Conservation (phyloP, 2,113 vertebrate species). For the Alosa alosa region DNA sequence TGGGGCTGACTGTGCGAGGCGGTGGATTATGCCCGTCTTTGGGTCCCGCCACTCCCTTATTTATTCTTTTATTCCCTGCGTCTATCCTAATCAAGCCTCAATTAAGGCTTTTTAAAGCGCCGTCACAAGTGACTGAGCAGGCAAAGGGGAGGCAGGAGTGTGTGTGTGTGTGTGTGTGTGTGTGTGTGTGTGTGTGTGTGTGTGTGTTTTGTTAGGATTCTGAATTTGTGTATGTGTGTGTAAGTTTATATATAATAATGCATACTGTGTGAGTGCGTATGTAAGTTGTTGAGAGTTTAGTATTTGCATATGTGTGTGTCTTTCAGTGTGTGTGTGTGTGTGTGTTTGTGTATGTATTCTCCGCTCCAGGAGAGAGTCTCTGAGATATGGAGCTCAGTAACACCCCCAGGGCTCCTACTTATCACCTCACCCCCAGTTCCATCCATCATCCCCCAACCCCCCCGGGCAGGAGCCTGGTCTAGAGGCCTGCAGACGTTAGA, state of each 20-base stretch:
- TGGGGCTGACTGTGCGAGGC: not conserved
- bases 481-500: too few species aligned
- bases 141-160: conserved; percentile 20
- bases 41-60: conserved; percentile 53
- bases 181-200: not conserved
- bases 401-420: not conserved
- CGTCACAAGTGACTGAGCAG: conserved; percentile 55
- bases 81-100: conserved; percentile 63
- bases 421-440: not conserved
- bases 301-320: not conserved
- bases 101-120: conserved; percentile 62
- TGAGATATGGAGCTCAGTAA: not conserved
- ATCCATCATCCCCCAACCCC: conserved; percentile 3
- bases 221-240: not conserved
- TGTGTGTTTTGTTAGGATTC: not conserved
- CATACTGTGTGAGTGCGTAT: not conserved
- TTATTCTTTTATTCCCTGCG: conserved; percentile 59
- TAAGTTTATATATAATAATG: not conserved
- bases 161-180: not conserved
- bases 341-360: not conserved
- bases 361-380: not conserved
- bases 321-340: not conserved
- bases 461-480: not conserved
- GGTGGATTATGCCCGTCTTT: conserved; percentile 1
- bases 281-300: not conserved